A percentile compares a stretch with the other conserved stretches of the same genome.
These are phyloP conservation scores for Antrozous pallidus DNA, from an alignment of 2,797 vertebrate genomes.

Conservation along the genomic window DNA sequence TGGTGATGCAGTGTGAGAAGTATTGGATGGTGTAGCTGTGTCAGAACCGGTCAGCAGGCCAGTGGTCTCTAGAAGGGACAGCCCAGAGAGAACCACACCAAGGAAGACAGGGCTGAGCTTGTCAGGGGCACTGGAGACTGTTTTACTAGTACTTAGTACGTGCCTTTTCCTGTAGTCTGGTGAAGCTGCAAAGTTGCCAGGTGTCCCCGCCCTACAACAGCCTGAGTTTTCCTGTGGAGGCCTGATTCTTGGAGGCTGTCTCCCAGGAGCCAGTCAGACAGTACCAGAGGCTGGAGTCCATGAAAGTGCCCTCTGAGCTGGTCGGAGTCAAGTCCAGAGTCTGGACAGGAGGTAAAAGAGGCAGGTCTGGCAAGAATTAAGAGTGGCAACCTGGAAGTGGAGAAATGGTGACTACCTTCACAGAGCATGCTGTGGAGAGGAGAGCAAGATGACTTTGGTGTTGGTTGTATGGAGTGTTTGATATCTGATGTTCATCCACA, in stretches of 20 bases:
- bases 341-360: no score
- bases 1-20: no score
- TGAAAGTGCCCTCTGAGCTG: neutral
- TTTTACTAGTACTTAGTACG: no score
- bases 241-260: neutral
- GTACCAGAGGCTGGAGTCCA: neutral
- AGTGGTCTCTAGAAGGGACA: neutral
- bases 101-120: neutral
- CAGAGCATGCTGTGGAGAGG: neutral
- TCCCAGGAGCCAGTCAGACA: neutral
- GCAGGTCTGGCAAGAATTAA: neutral
- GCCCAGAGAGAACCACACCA: no score
- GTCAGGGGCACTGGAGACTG: neutral
- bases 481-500: neutral
- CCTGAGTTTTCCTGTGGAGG: neutral
- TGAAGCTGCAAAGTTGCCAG: neutral
- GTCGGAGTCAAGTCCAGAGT: neutral
- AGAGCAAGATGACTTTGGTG: neutral
- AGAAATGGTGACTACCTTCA: neutral
- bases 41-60: neutral
- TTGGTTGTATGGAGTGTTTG: neutral
- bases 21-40: neutral
- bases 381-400: neutral
- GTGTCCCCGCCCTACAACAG: neutral
- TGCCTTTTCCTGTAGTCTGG: fast-evolving